Conservation (phyloP, 23 tunicate species). For the Corella eumyota region DNA sequence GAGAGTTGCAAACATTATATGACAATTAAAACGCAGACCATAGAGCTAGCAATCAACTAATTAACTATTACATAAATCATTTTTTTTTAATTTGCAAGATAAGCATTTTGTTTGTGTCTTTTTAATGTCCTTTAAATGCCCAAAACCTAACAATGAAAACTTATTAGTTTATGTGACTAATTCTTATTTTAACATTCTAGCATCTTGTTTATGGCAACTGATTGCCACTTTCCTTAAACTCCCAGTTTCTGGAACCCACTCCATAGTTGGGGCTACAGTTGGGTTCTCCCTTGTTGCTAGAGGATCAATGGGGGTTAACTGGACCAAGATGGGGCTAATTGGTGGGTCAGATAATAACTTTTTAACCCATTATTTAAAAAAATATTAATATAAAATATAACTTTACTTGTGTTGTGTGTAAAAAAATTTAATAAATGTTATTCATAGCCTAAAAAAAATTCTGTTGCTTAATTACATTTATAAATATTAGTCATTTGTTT, state of each 20-base stretch:
- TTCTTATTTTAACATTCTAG: conserved; percentile 10
- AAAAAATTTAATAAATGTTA: too few species aligned
- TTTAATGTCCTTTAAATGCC: too few species aligned
- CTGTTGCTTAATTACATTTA: too few species aligned
- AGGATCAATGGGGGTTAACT: conserved; percentile 72
- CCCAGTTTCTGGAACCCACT: conserved; percentile 98
- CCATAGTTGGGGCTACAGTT: conserved; percentile 92
- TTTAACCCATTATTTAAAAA: neutral
- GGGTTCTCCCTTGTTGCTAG: conserved; percentile 90
- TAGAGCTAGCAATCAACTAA: too few species aligned
- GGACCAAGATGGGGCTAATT: conserved; percentile 54
- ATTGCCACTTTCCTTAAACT: conserved; percentile 86
- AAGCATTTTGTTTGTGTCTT: too few species aligned
- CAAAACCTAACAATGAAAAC: neutral
- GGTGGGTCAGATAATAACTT: conserved; percentile 15
- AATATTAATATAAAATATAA: too few species aligned
- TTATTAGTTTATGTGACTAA: neutral
- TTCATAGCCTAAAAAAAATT: too few species aligned
- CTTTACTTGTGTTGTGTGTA: too few species aligned
- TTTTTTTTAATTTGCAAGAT: neutral
- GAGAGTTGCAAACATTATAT: too few species aligned
- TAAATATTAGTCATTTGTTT: too few species aligned
- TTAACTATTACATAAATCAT: too few species aligned
- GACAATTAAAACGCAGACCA: too few species aligned
- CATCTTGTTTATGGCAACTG: conserved; percentile 90